A percentile compares a stretch with the other conserved stretches of the same genome.
phyloP scores from a whole-genome alignment of 2,888 invertebrate species.

The Eristalis pertinax region DNA sequence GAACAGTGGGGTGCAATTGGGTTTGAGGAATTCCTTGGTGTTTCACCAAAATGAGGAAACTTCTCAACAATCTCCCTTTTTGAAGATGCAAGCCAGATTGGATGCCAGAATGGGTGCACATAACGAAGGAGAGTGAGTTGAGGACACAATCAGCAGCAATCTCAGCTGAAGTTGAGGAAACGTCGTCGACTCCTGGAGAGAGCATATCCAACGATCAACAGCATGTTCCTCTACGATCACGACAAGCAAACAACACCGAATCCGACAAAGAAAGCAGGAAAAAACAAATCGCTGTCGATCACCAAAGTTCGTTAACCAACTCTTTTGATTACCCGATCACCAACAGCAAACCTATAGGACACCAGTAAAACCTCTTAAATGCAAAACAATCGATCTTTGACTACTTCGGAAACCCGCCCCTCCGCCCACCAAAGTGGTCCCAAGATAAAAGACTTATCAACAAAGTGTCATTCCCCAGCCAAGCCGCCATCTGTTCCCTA shows the following conservation, averaged over 20 bases:
- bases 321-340: neutral
- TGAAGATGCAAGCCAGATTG: too few relatives aligned
- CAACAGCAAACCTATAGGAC: neutral
- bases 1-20: too few relatives aligned
- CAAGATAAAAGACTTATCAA: conserved; percentile 41
- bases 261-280: neutral
- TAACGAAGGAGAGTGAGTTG: too few relatives aligned
- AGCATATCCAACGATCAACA: too few relatives aligned
- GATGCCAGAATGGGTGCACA: too few relatives aligned
- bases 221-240: too few relatives aligned
- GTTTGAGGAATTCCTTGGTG: neutral
- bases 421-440: conserved; percentile 6
- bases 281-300: neutral
- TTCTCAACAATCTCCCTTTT: too few relatives aligned
- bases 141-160: too few relatives aligned
- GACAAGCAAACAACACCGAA: too few relatives aligned
- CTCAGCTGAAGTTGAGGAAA: too few relatives aligned
- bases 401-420: conserved; percentile 29
- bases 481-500: conserved; percentile 50
- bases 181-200: too few relatives aligned
- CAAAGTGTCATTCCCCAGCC: conserved; percentile 46
- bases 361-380: conserved; percentile 27
- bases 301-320: neutral
- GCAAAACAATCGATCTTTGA: conserved; percentile 25
- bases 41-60: too few relatives aligned